Evolutionary conservation across 1,140 invertebrate genomes (phyloP), one percentile per base, ranked within the genome.

Genomic region (Diploscapter pachys): DNA sequence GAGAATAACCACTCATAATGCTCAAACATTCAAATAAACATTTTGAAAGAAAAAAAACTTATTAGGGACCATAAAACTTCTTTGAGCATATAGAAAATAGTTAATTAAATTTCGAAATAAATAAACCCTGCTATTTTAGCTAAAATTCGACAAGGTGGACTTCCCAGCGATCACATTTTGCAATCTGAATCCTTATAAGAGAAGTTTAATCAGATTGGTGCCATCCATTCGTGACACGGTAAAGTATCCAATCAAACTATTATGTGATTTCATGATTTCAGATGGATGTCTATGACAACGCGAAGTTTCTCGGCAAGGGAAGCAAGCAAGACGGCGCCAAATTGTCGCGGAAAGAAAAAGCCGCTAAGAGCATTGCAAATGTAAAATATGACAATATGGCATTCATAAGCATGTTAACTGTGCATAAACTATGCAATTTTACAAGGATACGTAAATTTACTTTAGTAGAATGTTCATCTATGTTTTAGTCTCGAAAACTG

Each of bases 241-340:
- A 72, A 51, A 57, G 48, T 31, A 31, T 63, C 13, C 31, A 4
- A 13, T 51, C 3, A 4, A 51, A 70, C 11, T 31, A 52, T 75
- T 31, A 65, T 11, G 50, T 56, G n/a, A 56, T 11, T 57, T 48
- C 54, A 65, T 54, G 11, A 63, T 63, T 76, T 56, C 52, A 76
- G 75, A 76, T 76, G 75, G 75, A 76, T 59, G 75, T 76, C 61
- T 76, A 76, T 63, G 75, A 76, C 63, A 76, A 76, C 63, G 75
- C 75, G 3, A 76, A 76, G 62, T 52, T 64, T 11, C 72, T 57
- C 55, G 68, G 69, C 49, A 76, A 76, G 63, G 56, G 56, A 6
- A 63, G 59, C 54, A 65, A 68, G 57, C 4, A 71, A 76, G 70
- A 76, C 71, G 63, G 62, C 68, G 63, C 63, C 75, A 76, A 76